Evolutionary conservation across 2,888 invertebrate species (phyloP).

Genomic region (Scrobipalpa atriplicella): DNA sequence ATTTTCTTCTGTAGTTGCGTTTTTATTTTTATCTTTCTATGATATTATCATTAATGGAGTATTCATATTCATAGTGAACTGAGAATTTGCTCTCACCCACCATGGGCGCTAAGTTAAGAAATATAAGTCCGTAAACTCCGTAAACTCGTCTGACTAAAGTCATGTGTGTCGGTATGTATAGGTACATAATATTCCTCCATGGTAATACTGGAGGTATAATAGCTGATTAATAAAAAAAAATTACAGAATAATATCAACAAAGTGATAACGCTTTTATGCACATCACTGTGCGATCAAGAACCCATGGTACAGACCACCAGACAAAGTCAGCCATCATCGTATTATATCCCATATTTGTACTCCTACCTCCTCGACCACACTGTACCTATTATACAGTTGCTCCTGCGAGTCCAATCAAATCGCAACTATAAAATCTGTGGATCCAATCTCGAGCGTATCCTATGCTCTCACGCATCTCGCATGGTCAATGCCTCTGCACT

Average conservation of each 20-base stretch:
- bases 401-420: not conserved
- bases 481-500: slow-evolving; percentile 9
- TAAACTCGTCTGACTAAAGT: no score
- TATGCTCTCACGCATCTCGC: slow-evolving; percentile 9
- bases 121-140: not conserved
- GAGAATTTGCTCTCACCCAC: not conserved
- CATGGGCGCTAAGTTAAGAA: not conserved
- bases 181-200: no score
- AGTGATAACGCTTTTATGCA: no score
- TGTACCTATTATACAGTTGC: not conserved
- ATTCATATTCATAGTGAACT: slow-evolving; percentile 11
- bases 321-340: no score
- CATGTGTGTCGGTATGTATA: no score
- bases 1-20: slow-evolving; percentile 12
- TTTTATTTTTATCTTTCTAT: slow-evolving; percentile 11
- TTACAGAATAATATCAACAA: no score
- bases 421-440: not conserved
- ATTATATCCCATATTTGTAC: not conserved
- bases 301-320: no score
- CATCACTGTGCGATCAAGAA: no score
- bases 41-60: slow-evolving; percentile 4
- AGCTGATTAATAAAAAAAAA: no score
- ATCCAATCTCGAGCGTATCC: slow-evolving; percentile 3
- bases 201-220: no score
- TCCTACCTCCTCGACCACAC: not conserved